Evolutionary conservation across 2,888 invertebrate genomes (phyloP), one percentile per base, ranked within the genome.

Genomic region (Drosophila infuscata): DNA sequence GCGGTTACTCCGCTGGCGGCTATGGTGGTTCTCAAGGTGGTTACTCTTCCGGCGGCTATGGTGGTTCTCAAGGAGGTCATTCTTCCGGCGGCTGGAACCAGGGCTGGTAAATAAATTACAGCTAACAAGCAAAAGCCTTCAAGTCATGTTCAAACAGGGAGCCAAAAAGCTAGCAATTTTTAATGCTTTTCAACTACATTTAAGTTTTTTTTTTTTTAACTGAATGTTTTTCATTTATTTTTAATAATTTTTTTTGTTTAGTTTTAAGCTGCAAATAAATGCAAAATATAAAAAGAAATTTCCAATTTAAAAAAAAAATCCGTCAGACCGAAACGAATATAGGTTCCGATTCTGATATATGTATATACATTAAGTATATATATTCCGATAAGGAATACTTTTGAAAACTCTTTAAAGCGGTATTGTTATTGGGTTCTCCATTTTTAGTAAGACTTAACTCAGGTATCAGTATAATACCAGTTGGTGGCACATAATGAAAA

Each of bases 71-170:
- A 54, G 62, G 71, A 8, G 74, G 75, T 8, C 57, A 68, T 57
- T 64, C 68, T n/a, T 76, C 76, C 17, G 77, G 77, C 43, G 79
- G 79, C 52, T 64, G 60, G 64, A 49, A 49, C 49, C 66, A 89
- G 68, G 91, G 89, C 68, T 76, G 90, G 91, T 80, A 88, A 79
- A 49, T 51, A 46, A 46, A 46, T 25, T 56, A 33, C 33, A 11
- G 20, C 35, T 35, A 51, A 1, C n/a, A 43, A 35, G 12, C 38
- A 51, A 52, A 3, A 35, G 30, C 35, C 46, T 53, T 20, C 57
- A 33, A 30, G 29, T n/a, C 20, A 32, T 81, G 72, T 74, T 77
- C 65, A 77, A 83, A 89, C 67, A 69, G 80, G 71, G 65, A 77
- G 73, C 76, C 80, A 74, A 77, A 85, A 83, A 71, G 57, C 66